Evolutionary conservation across 1,140 invertebrate genomes (phyloP), one percentile per base, ranked within the genome.

Genomic region (Brachionus plicatilis): DNA sequence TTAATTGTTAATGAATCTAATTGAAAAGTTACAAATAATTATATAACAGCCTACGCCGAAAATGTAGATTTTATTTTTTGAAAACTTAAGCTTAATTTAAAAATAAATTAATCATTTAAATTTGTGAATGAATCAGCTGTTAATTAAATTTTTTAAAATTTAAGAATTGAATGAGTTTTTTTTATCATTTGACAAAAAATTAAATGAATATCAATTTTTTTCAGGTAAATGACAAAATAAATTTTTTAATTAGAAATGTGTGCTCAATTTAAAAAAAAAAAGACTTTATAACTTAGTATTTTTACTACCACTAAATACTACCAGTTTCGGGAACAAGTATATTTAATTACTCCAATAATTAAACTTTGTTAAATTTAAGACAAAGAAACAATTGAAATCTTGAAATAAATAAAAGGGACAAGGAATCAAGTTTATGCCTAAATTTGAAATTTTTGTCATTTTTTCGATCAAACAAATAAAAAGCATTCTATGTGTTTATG

Each of bases 311-410:
- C 7, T 56, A 6, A 56, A n/a, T 56, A 56, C 53, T 56, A 3
- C 17, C 17, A 56, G 2, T 8, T 7, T 56, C 17, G 53, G 17
- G 17, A 56, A 20, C 53, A 6, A 56, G n/a, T 56, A 29, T 41
- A 43, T 45, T 72, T 72, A 45, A 72, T 72, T 72, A 72, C 37
- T 72, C n/a, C 29, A 72, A 72, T 72, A 72, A 72, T 72, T 72
- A 41, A 72, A 43, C 14, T 41, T 41, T 41, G 27, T 17, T 41
- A 5, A 41, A 41, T 72, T 72, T 37, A 37, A 72, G 37, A 72
- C 29, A 72, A 41, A 72, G 37, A 41, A 72, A 72, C 37, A 20
- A 41, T 72, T 72, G 33, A 43, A 41, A 41, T 72, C 33, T 41
- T 41, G 7, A 72, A 72, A 72, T 72, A 72, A 14, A 41, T 41